Conservation (phyloP, 2,113 vertebrate species). For the Stigmatopora nigra region DNA sequence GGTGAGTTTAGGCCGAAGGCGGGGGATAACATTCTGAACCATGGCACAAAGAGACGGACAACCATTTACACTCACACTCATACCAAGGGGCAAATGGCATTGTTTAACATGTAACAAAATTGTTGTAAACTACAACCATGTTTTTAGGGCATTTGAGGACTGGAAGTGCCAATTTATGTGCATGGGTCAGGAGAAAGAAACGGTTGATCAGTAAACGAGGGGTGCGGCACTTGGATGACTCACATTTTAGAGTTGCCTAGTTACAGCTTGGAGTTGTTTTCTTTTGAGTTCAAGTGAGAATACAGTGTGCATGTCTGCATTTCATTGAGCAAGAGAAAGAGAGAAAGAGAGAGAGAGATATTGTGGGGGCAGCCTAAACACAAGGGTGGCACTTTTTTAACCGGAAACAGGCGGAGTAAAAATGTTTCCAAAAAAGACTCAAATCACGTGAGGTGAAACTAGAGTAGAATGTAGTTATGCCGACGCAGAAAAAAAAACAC, state of each 20-base stretch:
- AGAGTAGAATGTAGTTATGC: conserved; percentile 42
- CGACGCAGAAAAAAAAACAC: conserved; percentile 14
- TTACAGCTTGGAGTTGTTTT: conserved; percentile 68
- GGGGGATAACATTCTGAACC: no score
- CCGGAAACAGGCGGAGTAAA: conserved; percentile 48
- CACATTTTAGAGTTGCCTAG: conserved; percentile 73
- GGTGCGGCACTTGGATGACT: conserved; percentile 65
- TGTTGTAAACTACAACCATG: background rate
- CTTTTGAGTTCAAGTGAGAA: conserved; percentile 45
- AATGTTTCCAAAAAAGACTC: conserved; percentile 29
- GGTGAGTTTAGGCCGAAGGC: no score
- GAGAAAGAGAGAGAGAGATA: conserved; percentile 46
- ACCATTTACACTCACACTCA: no score
- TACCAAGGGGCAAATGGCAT: background rate
- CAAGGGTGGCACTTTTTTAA: conserved; percentile 30
- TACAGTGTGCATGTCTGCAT: conserved; percentile 59
- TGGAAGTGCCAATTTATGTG: background rate
- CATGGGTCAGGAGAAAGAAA: background rate
- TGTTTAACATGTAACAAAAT: background rate
- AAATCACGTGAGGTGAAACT: conserved; percentile 40
- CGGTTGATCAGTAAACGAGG: conserved; percentile 49
- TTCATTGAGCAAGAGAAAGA: conserved; percentile 57
- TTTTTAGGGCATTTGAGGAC: background rate
- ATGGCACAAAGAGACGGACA: no score
- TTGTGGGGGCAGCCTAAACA: conserved; percentile 34